Evolutionary conservation across 1,140 invertebrate species (phyloP), one percentile per base, ranked within the genome.

Genomic region (Cataglyphis hispanica): DNA sequence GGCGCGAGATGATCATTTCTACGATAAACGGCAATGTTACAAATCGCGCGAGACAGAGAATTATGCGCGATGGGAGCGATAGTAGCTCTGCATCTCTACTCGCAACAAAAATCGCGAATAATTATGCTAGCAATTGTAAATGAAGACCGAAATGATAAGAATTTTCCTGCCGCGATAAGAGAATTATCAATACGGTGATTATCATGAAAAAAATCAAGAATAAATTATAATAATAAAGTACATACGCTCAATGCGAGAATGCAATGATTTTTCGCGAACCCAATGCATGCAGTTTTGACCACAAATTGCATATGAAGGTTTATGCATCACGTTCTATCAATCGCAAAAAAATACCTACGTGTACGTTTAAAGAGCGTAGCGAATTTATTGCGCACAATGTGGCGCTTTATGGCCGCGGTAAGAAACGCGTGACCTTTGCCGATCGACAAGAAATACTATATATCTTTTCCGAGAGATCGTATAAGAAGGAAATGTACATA

Each of bases 391-490:
- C 25, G 56, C 40, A 85, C 58, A 56, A 87, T 87, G 70, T 61
- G n/a, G 27, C 56, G 22, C 67, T 88, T 84, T 76, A 67, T 31
- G 43, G 70, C 19, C 78, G n/a, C 46, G 22, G 81, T 64, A 75
- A 27, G 78, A 61, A 60, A 58, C 74, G 50, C 43, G 40, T 77
- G 70, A 88, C 64, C 56, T 87, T 77, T 83, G 80, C 69, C 40
- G 61, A 46, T 34, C 43, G 27, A 34, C 60, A 84, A 72, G 37
- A 86, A 84, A 56, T 86, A 50, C 11, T 46, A 74, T 74, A 86
- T 66, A 86, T 66, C 37, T 84, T 75, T 84, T 86, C 27, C 43
- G 63, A 84, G 80, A 84, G 67, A 72, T 64, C 69, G 46, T 84
- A 37, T 34, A 40, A 46, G 37, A 86, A 75, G 46, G 61, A 86